Evolutionary conservation across 2,113 vertebrate species (phyloP).

Genomic region (Anas platyrhynchos): DNA sequence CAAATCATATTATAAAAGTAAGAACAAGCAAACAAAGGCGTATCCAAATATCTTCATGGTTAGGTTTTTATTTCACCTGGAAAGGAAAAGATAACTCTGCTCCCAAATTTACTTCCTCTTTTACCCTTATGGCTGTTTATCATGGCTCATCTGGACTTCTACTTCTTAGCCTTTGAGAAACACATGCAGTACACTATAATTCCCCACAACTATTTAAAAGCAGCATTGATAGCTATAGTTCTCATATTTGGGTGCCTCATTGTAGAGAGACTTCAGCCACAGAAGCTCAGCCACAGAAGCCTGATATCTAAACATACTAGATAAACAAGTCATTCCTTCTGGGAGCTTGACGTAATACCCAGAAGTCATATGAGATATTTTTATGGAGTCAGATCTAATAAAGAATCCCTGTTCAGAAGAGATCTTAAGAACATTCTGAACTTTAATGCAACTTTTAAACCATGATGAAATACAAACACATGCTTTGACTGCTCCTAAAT

Average conservation of each 20-base stretch:
- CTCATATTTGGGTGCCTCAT: not conserved
- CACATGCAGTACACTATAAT: accelerated
- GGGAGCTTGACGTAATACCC: not conserved
- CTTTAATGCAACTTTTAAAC: not conserved
- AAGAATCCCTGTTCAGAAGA: not conserved
- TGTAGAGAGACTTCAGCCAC: not conserved
- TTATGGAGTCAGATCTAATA: not conserved
- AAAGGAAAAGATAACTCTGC: not conserved
- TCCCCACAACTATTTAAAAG: not conserved
- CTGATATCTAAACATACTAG: not conserved
- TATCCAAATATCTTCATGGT: not conserved
- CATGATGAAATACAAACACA: not conserved
- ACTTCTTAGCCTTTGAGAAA: not conserved
- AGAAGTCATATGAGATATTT: not conserved
- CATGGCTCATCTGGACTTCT: not conserved
- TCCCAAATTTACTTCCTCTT: not conserved
- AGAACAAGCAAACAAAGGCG: not conserved
- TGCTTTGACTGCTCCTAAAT: not conserved
- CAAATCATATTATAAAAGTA: not conserved
- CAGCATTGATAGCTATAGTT: not conserved
- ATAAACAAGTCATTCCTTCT: not conserved
- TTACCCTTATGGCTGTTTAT: not conserved
- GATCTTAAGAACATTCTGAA: not conserved
- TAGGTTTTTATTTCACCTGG: not conserved
- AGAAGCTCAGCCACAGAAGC: not conserved